phyloP scores from a whole-genome alignment of 2,797 vertebrate genomes.

The Ptychadena robeensis region DNA sequence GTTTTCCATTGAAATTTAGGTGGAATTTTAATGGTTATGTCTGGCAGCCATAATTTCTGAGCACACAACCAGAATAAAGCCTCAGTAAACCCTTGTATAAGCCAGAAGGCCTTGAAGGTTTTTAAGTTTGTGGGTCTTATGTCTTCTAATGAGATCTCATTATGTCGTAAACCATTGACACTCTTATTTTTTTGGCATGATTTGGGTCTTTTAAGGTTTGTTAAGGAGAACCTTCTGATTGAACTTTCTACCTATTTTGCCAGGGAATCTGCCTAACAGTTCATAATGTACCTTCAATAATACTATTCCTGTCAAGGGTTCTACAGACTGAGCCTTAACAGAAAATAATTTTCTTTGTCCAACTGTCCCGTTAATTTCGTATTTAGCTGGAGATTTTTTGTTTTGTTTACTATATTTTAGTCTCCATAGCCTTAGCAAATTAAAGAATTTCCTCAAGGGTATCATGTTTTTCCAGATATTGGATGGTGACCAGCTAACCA shows the following conservation, averaged over 20 bases:
- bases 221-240: slow-evolving; percentile 4
- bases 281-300: background rate
- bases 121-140: slow-evolving; percentile 22
- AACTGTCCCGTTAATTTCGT: background rate
- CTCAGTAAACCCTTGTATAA: slow-evolving; percentile 22
- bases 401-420: slow-evolving; percentile 10
- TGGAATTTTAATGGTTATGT: slow-evolving; percentile 7
- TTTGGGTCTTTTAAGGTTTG: background rate
- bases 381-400: background rate
- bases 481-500: slow-evolving; percentile 31
- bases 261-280: slow-evolving; percentile 4
- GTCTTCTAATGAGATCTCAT: slow-evolving; percentile 25
- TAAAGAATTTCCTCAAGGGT: slow-evolving; percentile 4
- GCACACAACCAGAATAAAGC: background rate
- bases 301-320: slow-evolving; percentile 1
- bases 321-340: background rate
- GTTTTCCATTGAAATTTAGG: slow-evolving; percentile 14
- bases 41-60: slow-evolving; percentile 20
- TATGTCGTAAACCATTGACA: background rate
- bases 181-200: slow-evolving; percentile 7
- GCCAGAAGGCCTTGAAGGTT: slow-evolving; percentile 26
- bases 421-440: slow-evolving; percentile 3
- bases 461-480: slow-evolving; percentile 44
- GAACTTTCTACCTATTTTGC: slow-evolving; percentile 12
- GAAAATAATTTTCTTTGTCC: background rate